Percentiles rank a stretch among this genome's conserved stretches.
These are phyloP conservation scores for Camponotus floridanus DNA, from an alignment of 1,140 invertebrate genomes.

Conservation along the genomic window DNA sequence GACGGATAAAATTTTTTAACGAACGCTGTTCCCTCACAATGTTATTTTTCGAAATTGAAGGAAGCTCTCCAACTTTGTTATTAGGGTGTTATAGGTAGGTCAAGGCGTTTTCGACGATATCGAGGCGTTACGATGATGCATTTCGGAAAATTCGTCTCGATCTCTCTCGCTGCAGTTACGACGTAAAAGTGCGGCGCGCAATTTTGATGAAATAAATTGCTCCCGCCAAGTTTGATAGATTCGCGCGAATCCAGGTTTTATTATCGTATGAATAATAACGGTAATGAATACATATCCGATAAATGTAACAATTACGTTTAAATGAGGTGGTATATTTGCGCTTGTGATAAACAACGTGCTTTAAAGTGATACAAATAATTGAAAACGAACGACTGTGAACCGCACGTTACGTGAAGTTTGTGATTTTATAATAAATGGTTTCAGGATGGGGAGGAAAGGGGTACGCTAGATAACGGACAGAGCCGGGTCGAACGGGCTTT, in stretches of 20 bases:
- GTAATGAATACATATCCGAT: not conserved
- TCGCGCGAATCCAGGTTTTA: not conserved
- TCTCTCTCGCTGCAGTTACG: not conserved
- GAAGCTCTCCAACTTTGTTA: slow-evolving; percentile 43
- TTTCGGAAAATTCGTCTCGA: slow-evolving; percentile 41
- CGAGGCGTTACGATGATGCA: slow-evolving; percentile 35
- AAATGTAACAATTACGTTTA: not conserved
- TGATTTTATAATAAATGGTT: slow-evolving; percentile 43
- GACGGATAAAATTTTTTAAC: slow-evolving; percentile 48
- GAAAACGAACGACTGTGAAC: not conserved
- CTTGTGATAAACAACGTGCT: no score
- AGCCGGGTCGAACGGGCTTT: slow-evolving; percentile 13
- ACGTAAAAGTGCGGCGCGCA: not conserved
- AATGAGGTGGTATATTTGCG: not conserved
- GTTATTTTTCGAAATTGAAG: slow-evolving; percentile 63
- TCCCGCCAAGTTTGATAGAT: not conserved
- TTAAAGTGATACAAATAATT: slow-evolving; percentile 3
- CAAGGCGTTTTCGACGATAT: slow-evolving; percentile 49
- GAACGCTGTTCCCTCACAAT: slow-evolving; percentile 2
- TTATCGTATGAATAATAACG: not conserved
- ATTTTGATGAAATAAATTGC: slow-evolving; percentile 31
- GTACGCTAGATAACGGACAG: not conserved
- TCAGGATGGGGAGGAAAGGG: not conserved
- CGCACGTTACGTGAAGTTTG: not conserved
- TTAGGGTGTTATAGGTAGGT: slow-evolving; percentile 31